Conservation (phyloP, 2,113 vertebrate genomes). For the Fregata magnificens region DNA sequence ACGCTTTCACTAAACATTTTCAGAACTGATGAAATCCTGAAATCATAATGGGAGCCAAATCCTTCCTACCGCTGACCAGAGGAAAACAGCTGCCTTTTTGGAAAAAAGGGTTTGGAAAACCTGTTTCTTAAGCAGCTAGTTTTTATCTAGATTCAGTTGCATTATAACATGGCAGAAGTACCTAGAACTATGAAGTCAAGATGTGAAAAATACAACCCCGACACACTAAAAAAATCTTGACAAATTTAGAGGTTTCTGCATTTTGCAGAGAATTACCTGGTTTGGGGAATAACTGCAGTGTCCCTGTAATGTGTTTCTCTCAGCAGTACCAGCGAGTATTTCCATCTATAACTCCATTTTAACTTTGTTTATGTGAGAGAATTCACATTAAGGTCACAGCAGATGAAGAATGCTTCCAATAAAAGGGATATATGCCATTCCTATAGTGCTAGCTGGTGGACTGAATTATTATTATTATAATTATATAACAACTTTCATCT, state of each 20-base stretch:
- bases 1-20: not conserved
- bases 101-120: not conserved
- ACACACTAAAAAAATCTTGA: not conserved
- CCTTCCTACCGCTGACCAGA: not conserved
- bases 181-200: not conserved
- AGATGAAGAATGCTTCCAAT: conserved; percentile 29
- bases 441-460: not conserved
- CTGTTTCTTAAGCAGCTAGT: not conserved
- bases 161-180: not conserved
- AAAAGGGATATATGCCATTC: not conserved
- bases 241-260: not conserved
- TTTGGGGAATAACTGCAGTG: not conserved
- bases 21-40: not conserved
- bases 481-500: not conserved
- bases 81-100: not conserved
- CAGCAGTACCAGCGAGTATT: not conserved
- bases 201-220: not conserved
- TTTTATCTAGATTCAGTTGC: not conserved
- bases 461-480: not conserved
- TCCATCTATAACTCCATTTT: not conserved
- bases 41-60: not conserved
- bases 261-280: not conserved
- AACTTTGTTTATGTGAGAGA: not conserved
- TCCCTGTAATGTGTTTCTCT: not conserved
- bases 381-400: not conserved